Evolutionary conservation across 2,797 vertebrate species (phyloP).

Genomic region (Avahi laniger): DNA sequence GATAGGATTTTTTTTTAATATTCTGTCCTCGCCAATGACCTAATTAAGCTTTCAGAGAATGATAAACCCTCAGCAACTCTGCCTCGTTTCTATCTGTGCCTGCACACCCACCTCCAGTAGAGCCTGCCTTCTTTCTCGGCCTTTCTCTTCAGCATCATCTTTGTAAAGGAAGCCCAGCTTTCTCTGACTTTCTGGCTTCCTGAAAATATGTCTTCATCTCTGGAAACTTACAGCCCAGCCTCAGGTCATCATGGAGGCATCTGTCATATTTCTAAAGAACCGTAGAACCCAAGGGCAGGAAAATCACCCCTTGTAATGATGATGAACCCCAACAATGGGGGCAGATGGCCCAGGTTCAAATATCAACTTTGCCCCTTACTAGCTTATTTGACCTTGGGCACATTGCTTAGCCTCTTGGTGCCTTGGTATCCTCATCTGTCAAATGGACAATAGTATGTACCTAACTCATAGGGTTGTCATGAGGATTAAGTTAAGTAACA

Average conservation of each 20-base stretch:
- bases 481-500: neutral
- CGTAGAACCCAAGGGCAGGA: neutral
- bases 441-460: neutral
- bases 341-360: neutral
- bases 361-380: neutral
- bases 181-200: conserved; percentile 28
- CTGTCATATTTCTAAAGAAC: neutral
- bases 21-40: conserved; percentile 73
- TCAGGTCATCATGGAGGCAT: neutral
- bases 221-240: neutral
- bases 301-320: neutral
- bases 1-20: conserved; percentile 64
- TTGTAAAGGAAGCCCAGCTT: neutral
- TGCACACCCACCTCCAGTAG: neutral
- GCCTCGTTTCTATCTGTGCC: conserved; percentile 41
- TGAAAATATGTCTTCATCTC: neutral
- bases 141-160: neutral
- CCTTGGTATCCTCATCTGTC: neutral
- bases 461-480: neutral
- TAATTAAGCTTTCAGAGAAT: conserved; percentile 74
- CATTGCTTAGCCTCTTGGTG: neutral
- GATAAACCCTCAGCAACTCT: conserved; percentile 48
- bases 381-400: neutral
- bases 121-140: neutral
- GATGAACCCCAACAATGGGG: neutral